A percentile compares a stretch with the other conserved stretches of the same genome.
These are phyloP conservation scores for Myotis planiceps DNA, from an alignment of 2,797 vertebrate species.

Conservation along the genomic window DNA sequence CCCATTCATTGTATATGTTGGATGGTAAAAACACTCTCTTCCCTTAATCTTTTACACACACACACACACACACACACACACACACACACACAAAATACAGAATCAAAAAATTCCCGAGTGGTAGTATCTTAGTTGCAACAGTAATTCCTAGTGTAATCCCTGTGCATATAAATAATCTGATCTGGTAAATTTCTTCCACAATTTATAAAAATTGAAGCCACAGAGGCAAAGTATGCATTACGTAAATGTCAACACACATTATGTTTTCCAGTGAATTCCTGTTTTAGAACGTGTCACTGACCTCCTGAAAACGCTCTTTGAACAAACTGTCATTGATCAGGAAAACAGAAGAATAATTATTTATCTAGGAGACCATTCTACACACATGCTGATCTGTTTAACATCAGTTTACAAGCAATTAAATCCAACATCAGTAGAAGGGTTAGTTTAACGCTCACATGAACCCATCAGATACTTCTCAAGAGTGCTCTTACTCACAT, in stretches of 20 bases:
- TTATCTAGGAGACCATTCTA: background rate
- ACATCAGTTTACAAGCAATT: background rate
- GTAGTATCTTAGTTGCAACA: background rate
- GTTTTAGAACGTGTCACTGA: background rate
- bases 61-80: too few relatives aligned
- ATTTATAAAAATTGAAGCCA: background rate
- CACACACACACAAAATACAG: background rate
- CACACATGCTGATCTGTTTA: background rate
- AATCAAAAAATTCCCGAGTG: background rate
- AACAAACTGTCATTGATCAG: slow-evolving; percentile 34
- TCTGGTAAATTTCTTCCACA: background rate
- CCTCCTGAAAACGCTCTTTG: slow-evolving; percentile 48
- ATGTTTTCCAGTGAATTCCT: slow-evolving; percentile 31
- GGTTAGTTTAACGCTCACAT: background rate
- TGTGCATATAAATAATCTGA: background rate
- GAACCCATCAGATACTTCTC: background rate
- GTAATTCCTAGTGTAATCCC: background rate
- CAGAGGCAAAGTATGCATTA: background rate
- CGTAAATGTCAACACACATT: background rate
- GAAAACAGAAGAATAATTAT: slow-evolving; percentile 34
- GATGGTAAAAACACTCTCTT: background rate
- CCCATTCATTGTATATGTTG: background rate
- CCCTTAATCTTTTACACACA: background rate
- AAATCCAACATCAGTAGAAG: background rate
- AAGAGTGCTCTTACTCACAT: background rate